Base-by-base conservation (phyloP, 2,797 vertebrate genomes). In the Nasua narica region DNA sequence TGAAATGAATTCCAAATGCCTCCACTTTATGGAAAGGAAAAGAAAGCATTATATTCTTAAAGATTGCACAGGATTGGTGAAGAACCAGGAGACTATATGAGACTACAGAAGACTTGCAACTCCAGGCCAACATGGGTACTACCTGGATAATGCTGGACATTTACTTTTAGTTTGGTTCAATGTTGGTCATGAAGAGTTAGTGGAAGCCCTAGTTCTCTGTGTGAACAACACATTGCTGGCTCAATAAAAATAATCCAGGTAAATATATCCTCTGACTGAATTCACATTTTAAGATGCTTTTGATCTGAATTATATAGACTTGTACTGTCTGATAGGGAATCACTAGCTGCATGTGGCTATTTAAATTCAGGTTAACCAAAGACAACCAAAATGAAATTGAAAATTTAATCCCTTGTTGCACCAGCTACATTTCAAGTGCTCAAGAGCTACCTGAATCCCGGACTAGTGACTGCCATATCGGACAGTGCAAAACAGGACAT, bases 301-400 rank as follows among this genome's bases (percentile, higher is more conserved):
- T 52, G 32, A 84, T 27, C 18, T 78, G 35, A 87, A 85, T 60
- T 84, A 82, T n/a, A 77, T n/a, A 91, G 70, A 37, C 13, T 54
- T 87, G 11, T 5, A 56, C 4, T 87, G 25, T 35, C 76, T n/a
- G 35, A 56, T 35, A 43, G 0, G 27, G 25, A 65, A 81, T 81
- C 62, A 77, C 50, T 84, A 52, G 65, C 35, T 46, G 35, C 25
- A 43, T 19, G 43, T 77, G 37, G 19, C 23, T 84, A 67, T 65
- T 54, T 91, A 90, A 67, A 60, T 83, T 79, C 43, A 91, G 48
- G 90, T 70, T n/a, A 88, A 94, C 56, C 65, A 35, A 86, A 91
- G 86, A 69, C 11, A 79, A 96, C 76, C 37, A 10, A 84, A 48
- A 70, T 56, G 2, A 52, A 90, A 81, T 84, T 21, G n/a, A 82